Evolutionary conservation across 2,113 vertebrate species (phyloP).

Genomic region (Psephotus haematonotus): DNA sequence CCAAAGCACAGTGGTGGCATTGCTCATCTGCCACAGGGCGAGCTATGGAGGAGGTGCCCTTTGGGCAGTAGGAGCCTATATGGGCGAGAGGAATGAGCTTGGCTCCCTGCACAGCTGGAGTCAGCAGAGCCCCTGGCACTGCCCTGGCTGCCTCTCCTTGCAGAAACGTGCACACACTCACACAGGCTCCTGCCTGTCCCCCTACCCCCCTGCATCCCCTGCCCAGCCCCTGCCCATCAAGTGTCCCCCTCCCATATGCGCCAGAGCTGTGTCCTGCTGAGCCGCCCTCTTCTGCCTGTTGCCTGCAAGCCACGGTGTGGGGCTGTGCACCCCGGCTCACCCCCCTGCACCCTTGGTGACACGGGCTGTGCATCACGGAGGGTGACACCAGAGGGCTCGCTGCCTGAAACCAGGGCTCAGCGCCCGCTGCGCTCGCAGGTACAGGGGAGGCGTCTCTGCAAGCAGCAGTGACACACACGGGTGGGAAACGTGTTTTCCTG

Average conservation of each 20-base stretch:
- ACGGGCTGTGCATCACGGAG: not conserved
- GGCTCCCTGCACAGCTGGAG: not conserved
- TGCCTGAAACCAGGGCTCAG: not conserved
- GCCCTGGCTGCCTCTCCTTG: not conserved
- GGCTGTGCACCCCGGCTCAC: not conserved
- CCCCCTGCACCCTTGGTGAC: not conserved
- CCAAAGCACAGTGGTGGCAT: not conserved
- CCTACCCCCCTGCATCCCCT: not conserved
- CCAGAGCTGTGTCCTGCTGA: not conserved
- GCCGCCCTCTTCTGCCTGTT: not conserved
- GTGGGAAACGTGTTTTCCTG: not conserved
- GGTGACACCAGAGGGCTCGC: not conserved
- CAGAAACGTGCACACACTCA: not conserved
- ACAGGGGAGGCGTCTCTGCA: not conserved
- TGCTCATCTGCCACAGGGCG: accelerated
- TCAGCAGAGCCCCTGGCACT: not conserved
- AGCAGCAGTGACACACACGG: not conserved
- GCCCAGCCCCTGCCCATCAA: not conserved
- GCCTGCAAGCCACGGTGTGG: not conserved
- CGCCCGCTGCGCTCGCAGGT: not conserved
- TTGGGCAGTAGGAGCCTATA: accelerated
- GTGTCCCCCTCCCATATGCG: not conserved
- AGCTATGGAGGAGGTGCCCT: accelerated
- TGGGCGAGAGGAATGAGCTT: not conserved
- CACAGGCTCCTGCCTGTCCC: not conserved